Percentiles rank a stretch among this genome's conserved stretches.
These are phyloP conservation scores for Trichopria drosophilae DNA, from an alignment of 2,888 invertebrate genomes.

Conservation along the genomic window DNA sequence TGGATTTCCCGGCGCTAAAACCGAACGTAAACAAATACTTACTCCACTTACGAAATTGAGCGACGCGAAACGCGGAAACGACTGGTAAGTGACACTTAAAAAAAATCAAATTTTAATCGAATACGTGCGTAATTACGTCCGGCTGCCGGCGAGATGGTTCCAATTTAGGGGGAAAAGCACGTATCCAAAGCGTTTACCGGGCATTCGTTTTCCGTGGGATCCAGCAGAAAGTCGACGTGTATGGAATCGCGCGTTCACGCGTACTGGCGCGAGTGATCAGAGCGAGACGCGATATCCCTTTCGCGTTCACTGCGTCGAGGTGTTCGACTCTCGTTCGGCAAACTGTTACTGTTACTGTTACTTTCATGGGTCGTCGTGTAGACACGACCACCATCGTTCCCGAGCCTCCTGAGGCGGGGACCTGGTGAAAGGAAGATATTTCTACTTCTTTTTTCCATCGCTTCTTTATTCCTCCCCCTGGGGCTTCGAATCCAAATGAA, in stretches of 20 bases:
- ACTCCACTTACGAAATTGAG: no score
- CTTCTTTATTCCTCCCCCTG: not conserved
- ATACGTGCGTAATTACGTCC: no score
- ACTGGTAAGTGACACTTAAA: no score
- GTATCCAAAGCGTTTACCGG: no score
- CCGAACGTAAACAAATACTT: no score
- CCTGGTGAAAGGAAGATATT: conserved; percentile 53
- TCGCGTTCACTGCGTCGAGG: conserved; percentile 1
- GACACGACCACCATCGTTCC: conserved; percentile 24
- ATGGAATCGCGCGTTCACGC: conserved; percentile 32
- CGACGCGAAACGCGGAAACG: no score
- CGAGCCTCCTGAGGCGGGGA: conserved; percentile 30
- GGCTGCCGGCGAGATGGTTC: no score
- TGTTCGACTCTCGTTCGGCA: conserved; percentile 6
- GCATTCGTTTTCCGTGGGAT: no score
- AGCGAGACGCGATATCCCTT: conserved; percentile 24
- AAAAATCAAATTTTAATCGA: no score
- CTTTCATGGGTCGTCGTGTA: conserved; percentile 53
- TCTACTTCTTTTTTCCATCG: conserved; percentile 40
- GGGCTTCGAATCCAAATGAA: no score
- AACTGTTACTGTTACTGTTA: conserved; percentile 49
- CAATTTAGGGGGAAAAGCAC: no score
- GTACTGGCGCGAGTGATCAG: conserved; percentile 29
- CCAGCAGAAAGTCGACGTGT: conserved; percentile 33
- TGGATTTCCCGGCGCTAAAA: no score